Evolutionary conservation across 35 echinoderm and acorn worm species (phyloP).

Genomic region (Lytechinus variegatus): DNA sequence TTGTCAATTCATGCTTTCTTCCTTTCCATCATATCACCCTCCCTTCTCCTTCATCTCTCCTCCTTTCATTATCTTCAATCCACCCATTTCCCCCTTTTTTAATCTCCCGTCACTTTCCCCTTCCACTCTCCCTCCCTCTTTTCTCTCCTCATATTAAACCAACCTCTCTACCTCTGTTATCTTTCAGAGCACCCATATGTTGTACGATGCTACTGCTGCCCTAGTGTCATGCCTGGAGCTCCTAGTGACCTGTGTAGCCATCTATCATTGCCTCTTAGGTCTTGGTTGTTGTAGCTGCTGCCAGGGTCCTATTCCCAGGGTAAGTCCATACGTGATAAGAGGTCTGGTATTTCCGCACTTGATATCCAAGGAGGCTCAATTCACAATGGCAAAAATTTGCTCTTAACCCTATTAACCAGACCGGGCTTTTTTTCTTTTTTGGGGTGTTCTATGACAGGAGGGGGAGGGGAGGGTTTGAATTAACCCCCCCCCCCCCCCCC

Average conservation of each 20-base stretch:
- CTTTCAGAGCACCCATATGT: slow-evolving; percentile 36
- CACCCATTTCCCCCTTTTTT: background rate
- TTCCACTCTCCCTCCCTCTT: background rate
- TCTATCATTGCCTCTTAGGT: slow-evolving; percentile 22
- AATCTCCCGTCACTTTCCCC: background rate
- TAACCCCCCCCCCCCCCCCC: too few relatives aligned
- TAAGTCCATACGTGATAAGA: background rate
- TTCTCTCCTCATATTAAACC: background rate
- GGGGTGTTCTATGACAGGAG: too few relatives aligned
- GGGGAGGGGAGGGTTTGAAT: too few relatives aligned
- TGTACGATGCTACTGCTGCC: slow-evolving; percentile 50
- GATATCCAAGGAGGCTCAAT: background rate
- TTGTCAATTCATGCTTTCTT: background rate
- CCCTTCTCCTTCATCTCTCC: too few relatives aligned
- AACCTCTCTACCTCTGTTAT: too few relatives aligned
- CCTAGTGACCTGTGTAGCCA: slow-evolving; percentile 28
- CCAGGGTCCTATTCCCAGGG: background rate
- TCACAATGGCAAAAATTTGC: background rate
- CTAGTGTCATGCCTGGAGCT: slow-evolving; percentile 42
- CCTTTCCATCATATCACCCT: too few relatives aligned
- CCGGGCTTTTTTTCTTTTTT: too few relatives aligned
- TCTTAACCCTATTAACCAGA: background rate
- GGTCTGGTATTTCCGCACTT: background rate
- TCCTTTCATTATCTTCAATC: background rate
- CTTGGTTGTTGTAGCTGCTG: slow-evolving; percentile 41